Conservation (phyloP, 2,888 invertebrate genomes). For the Macroteleia sp. region DNA sequence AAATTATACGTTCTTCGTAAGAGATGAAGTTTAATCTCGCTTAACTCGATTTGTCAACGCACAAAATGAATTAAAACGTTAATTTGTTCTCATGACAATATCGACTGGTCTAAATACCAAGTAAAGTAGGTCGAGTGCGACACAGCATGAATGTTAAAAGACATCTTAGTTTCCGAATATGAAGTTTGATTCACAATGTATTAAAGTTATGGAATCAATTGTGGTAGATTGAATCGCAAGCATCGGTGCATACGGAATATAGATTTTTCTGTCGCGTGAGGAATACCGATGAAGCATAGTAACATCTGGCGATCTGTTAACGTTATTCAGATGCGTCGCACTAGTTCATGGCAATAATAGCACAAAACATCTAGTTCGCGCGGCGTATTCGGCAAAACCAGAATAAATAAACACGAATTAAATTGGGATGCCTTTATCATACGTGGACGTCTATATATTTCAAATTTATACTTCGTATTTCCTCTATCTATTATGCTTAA, state of each 20-base stretch:
- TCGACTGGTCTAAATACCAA: slow-evolving; percentile 27
- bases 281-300: slow-evolving; percentile 74
- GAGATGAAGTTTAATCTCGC: background rate
- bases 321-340: slow-evolving; percentile 70
- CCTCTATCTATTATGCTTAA: slow-evolving; percentile 11
- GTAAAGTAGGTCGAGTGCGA: slow-evolving; percentile 39
- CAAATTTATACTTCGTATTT: slow-evolving; percentile 31
- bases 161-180: slow-evolving; percentile 63
- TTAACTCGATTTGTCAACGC: background rate
- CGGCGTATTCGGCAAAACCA: slow-evolving; percentile 68
- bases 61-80: slow-evolving; percentile 20
- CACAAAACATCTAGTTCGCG: slow-evolving; percentile 62
- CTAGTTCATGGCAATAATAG: slow-evolving; percentile 68
- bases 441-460: slow-evolving; percentile 12
- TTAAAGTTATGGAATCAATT: slow-evolving; percentile 67
- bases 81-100: slow-evolving; percentile 25
- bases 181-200: slow-evolving; percentile 66
- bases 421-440: slow-evolving; percentile 79
- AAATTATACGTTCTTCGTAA: background rate
- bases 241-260: slow-evolving; percentile 67
- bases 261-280: slow-evolving; percentile 77
- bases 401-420: slow-evolving; percentile 83
- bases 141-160: slow-evolving; percentile 60
- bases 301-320: slow-evolving; percentile 83
- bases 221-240: slow-evolving; percentile 66